A percentile compares a stretch with the other conserved stretches of the same genome.
phyloP scores from a whole-genome alignment of 2,113 vertebrate genomes.

The Atherinomorus stipes region DNA sequence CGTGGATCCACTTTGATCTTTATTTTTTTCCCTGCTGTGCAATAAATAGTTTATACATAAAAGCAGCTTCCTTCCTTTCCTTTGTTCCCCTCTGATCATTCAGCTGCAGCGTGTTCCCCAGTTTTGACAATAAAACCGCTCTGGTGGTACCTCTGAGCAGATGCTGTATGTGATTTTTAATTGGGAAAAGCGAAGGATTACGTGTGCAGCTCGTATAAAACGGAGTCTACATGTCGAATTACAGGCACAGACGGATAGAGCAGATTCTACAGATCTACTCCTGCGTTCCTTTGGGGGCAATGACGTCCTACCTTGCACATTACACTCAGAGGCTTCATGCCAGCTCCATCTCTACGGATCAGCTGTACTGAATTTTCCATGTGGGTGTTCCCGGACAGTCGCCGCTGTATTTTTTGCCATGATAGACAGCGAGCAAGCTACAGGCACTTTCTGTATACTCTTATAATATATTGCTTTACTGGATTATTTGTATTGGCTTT shows the following conservation, averaged over 20 bases:
- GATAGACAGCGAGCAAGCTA: constrained; percentile 41
- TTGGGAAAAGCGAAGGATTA: constrained; percentile 80
- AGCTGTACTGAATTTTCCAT: constrained; percentile 49
- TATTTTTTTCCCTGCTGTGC: constrained; percentile 8
- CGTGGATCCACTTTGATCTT: constrained; percentile 6
- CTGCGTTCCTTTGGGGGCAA: constrained; percentile 54
- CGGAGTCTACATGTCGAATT: constrained; percentile 71
- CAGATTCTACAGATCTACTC: constrained; percentile 52
- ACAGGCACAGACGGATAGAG: constrained; percentile 69
- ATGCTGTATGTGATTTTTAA: constrained; percentile 82
- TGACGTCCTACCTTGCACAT: constrained; percentile 58
- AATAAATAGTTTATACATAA: constrained; percentile 5
- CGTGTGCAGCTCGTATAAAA: constrained; percentile 76
- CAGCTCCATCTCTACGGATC: constrained; percentile 58
- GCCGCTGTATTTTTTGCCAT: constrained; percentile 5
- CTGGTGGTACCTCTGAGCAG: constrained; percentile 74
- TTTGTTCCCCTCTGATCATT: constrained; percentile 50
- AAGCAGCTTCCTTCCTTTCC: constrained; percentile 28
- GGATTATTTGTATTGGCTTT: constrained; percentile 59
- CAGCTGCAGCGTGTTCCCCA: constrained; percentile 66
- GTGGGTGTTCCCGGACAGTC: constrained; percentile 41
- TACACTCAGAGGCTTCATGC: constrained; percentile 39
- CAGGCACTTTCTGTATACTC: constrained; percentile 37
- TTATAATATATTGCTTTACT: constrained; percentile 49
- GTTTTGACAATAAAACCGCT: constrained; percentile 70